Evolutionary conservation across 2,797 vertebrate species (phyloP).

Genomic region (Myotis daubentonii): DNA sequence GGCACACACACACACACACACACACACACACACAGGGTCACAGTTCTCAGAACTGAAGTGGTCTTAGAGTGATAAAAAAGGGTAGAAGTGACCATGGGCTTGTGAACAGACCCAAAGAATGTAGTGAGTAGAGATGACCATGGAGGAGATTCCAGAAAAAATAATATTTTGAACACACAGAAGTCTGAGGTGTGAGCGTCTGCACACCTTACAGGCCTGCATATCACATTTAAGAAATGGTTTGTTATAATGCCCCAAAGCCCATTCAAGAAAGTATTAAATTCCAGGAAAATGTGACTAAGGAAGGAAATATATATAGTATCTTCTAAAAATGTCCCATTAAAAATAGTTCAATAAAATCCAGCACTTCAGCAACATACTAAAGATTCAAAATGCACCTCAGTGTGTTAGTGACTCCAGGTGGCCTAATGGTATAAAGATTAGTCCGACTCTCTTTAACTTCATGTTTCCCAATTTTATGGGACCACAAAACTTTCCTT

Average conservation of each 20-base stretch:
- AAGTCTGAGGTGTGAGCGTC: no score
- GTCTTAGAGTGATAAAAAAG: neutral
- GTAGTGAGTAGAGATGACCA: neutral
- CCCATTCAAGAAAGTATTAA: neutral
- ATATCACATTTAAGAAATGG: neutral
- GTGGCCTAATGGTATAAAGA: neutral
- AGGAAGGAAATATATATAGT: slow-evolving; percentile 24
- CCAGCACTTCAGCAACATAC: slow-evolving; percentile 11
- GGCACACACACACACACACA: neutral
- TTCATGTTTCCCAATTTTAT: neutral
- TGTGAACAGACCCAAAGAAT: neutral
- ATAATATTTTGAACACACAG: neutral
- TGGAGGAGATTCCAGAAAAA: neutral
- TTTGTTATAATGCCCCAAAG: neutral
- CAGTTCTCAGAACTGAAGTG: neutral
- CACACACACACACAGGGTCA: neutral
- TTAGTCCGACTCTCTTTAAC: neutral
- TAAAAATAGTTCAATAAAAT: slow-evolving; percentile 45
- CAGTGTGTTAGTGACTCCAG: neutral
- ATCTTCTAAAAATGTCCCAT: neutral
- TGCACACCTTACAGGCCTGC: neutral
- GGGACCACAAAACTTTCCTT: neutral
- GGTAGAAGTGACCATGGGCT: neutral
- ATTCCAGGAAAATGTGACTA: slow-evolving; percentile 54
- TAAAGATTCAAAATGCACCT: neutral